These are phyloP conservation scores for Felis chaus DNA, from an alignment of 2,113 vertebrate species.

Conservation along the genomic window DNA sequence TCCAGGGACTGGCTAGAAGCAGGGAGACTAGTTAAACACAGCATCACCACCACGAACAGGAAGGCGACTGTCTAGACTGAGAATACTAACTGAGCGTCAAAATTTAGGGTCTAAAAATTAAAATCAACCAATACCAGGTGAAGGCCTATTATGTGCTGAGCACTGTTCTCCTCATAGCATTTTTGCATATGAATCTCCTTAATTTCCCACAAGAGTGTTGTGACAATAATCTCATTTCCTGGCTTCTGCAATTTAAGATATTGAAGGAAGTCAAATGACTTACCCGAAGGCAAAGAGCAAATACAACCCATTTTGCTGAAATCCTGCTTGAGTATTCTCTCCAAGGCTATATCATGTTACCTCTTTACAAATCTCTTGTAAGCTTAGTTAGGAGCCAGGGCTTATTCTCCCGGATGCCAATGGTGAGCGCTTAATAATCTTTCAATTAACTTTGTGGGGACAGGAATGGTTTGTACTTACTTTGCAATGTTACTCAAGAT, in stretches of 20 bases:
- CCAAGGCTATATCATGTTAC: neutral
- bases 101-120: neutral
- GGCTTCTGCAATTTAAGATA: neutral
- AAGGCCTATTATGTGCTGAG: neutral
- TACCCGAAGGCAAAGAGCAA: neutral
- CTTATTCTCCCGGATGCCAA: neutral
- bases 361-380: neutral
- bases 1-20: neutral
- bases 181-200: neutral
- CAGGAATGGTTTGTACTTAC: neutral
- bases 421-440: neutral
- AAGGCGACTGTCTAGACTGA: neutral
- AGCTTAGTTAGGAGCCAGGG: neutral
- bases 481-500: neutral
- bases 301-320: neutral
- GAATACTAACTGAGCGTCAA: neutral
- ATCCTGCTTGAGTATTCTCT: neutral
- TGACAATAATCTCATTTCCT: neutral
- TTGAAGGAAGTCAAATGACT: neutral
- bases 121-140: neutral
- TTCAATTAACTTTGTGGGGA: neutral
- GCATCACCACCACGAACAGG: neutral
- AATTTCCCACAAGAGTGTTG: neutral
- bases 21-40: neutral
- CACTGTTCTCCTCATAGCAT: neutral